phyloP scores from a whole-genome alignment of 2,797 vertebrate species.

The Darevskia mixta region DNA sequence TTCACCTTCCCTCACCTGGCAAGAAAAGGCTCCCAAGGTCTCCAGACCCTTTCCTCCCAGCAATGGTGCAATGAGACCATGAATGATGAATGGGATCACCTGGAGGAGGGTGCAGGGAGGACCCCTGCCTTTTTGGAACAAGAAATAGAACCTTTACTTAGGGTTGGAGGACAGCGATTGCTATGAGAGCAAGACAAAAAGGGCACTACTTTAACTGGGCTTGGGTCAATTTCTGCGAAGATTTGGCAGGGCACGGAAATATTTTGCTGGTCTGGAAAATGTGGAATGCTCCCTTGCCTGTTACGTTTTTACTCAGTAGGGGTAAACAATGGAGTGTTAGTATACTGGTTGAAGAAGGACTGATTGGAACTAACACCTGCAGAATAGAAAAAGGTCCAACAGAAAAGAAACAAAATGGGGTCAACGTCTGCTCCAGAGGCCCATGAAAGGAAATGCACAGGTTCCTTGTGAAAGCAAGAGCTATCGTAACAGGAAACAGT shows the following conservation, averaged over 20 bases:
- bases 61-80: constrained; percentile 11
- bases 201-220: neutral
- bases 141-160: neutral
- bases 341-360: neutral
- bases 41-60: neutral
- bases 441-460: neutral
- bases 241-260: neutral
- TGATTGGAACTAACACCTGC: neutral
- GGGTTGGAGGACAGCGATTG: neutral
- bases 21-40: neutral
- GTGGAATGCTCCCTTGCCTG: neutral
- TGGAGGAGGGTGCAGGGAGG: neutral
- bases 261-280: neutral
- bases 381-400: neutral
- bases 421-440: neutral
- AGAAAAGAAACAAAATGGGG: neutral
- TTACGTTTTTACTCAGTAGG: neutral
- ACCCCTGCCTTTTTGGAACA: neutral
- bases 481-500: neutral
- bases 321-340: neutral
- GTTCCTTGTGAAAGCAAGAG: neutral
- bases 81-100: neutral
- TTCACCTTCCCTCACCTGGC: neutral
- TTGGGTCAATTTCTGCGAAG: neutral
- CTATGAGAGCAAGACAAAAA: neutral